Conservation (phyloP, 2,888 invertebrate species). For the Nysson spinosus region DNA sequence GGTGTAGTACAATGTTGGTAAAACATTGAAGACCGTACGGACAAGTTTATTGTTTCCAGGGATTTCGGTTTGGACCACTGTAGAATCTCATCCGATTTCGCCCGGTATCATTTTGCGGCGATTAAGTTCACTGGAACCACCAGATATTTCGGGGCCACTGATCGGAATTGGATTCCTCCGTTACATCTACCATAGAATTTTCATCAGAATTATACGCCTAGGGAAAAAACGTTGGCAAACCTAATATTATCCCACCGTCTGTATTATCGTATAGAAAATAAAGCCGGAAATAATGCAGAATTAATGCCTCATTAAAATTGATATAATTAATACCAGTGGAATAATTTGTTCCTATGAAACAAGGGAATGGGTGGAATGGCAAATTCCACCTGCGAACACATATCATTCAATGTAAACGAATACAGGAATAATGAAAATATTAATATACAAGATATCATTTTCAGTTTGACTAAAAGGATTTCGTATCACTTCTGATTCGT, state of each 20-base stretch:
- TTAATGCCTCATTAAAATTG: conserved; percentile 14
- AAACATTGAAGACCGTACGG: conserved; percentile 39
- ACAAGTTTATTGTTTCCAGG: conserved; percentile 60
- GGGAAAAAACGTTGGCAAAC: no score
- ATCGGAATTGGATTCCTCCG: background rate
- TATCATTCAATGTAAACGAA: no score
- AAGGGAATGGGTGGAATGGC: conserved; percentile 14
- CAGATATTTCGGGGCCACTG: background rate
- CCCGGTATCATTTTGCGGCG: conserved; percentile 17
- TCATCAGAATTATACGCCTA: background rate
- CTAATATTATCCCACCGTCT: no score
- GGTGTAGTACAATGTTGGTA: conserved; percentile 41
- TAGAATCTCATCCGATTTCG: conserved; percentile 17
- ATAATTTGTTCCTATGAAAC: background rate
- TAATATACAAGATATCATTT: no score
- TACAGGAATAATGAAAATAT: no score
- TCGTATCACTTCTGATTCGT: no score
- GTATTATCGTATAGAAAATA: no score
- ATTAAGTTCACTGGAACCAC: conserved; percentile 10
- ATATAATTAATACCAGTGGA: conserved; percentile 6
- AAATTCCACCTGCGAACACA: no score
- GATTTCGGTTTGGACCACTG: conserved; percentile 40
- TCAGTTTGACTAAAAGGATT: conserved; percentile 4
- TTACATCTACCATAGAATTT: background rate
- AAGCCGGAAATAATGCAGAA: background rate